Evolutionary conservation across 2,888 invertebrate species (phyloP).

Genomic region (Sylvicola cinctus): DNA sequence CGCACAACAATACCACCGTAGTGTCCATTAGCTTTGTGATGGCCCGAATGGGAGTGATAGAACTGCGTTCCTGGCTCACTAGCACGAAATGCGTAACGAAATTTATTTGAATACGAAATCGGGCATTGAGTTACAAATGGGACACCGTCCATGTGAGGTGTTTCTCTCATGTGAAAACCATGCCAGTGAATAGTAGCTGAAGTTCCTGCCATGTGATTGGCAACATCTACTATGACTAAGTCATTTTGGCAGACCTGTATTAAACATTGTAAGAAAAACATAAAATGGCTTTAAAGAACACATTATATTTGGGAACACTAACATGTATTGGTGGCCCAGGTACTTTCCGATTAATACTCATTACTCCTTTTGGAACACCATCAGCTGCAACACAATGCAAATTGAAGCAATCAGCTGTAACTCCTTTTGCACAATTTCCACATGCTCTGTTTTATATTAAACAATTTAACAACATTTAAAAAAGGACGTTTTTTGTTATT

Average conservation of each 20-base stretch:
- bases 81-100: slow-evolving; percentile 46
- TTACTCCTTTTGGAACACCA: slow-evolving; percentile 25
- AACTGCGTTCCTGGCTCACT: slow-evolving; percentile 57
- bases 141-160: slow-evolving; percentile 70
- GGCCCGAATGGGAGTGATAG: slow-evolving; percentile 46
- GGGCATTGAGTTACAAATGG: slow-evolving; percentile 69
- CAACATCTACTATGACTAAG: slow-evolving; percentile 54
- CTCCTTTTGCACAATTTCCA: slow-evolving; percentile 21
- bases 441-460: slow-evolving; percentile 25
- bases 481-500: no score
- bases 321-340: slow-evolving; percentile 27
- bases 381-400: slow-evolving; percentile 29
- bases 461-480: no score
- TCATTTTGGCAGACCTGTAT: slow-evolving; percentile 73
- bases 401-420: slow-evolving; percentile 21
- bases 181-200: slow-evolving; percentile 78
- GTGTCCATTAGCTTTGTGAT: slow-evolving; percentile 59
- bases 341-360: slow-evolving; percentile 27
- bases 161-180: slow-evolving; percentile 52
- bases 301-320: slow-evolving; percentile 11
- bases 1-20: slow-evolving; percentile 56
- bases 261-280: no score
- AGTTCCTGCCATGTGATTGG: slow-evolving; percentile 52
- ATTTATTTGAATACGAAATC: slow-evolving; percentile 45
- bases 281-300: no score